Conservation (phyloP, 1,140 invertebrate genomes). For the Acromyrmex heyeri region DNA sequence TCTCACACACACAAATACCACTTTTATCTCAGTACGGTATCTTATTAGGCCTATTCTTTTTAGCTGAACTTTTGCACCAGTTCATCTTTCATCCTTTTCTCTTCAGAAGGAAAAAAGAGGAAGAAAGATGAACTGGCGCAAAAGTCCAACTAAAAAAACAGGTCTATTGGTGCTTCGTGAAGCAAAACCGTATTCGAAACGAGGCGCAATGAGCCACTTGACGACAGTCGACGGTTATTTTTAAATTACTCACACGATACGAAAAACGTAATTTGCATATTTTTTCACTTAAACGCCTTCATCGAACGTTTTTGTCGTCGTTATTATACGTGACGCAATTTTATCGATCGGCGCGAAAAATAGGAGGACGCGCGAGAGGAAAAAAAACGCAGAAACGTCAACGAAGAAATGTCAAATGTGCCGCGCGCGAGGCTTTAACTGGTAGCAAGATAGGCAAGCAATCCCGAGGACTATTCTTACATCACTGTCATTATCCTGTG, state of each 20-base stretch:
- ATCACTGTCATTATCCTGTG: constrained; percentile 46
- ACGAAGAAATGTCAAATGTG: constrained; percentile 50
- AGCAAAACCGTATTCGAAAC: background rate
- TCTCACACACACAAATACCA: too few species aligned
- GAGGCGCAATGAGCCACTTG: constrained; percentile 13
- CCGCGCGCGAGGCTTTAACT: background rate
- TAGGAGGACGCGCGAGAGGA: constrained; percentile 36
- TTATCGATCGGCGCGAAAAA: constrained; percentile 59
- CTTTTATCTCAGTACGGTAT: background rate
- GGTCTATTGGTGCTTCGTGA: background rate
- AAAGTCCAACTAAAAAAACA: too few species aligned
- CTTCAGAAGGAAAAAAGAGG: too few species aligned
- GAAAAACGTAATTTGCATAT: constrained; percentile 69
- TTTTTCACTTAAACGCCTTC: constrained; percentile 69
- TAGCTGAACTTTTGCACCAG: too few species aligned
- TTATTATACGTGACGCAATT: constrained; percentile 64
- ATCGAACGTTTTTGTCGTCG: constrained; percentile 56
- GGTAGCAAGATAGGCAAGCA: background rate
- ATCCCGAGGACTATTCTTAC: constrained; percentile 49
- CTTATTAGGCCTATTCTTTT: too few species aligned
- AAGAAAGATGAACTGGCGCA: too few species aligned
- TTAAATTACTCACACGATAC: constrained; percentile 49
- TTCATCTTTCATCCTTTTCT: too few species aligned
- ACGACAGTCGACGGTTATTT: constrained; percentile 50
- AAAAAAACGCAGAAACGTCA: background rate